Evolutionary conservation across 2,888 invertebrate genomes (phyloP), one percentile per base, ranked within the genome.

Genomic region (Cephus nigrinus): DNA sequence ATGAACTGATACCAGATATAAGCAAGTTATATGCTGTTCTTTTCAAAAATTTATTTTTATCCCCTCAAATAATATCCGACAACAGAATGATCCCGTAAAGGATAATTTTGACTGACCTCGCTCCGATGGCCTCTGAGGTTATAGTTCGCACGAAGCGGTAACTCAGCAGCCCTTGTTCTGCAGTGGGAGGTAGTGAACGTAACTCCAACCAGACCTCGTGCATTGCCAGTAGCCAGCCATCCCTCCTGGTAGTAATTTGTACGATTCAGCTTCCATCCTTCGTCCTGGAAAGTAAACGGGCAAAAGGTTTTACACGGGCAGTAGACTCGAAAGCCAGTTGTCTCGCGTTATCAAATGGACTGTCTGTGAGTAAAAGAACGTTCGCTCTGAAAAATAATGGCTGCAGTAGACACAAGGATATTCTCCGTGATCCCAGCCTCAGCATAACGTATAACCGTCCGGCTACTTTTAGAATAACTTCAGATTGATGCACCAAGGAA

Each of bases 181-280:
- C 97, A 97, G 92, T 98, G 97, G 82, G 98, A 97, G 74, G 98
- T 97, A 78, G 98, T 98, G 92, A 98, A 98, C 79, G 98, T 99
- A 76, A 98, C 98, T 78, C 99, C 98, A 78, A 98, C 98, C 85
- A 98, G 96, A 71, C 98, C 98, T 86, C 97, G 94, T 80, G 97
- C 96, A 92, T 98, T 99, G 85, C 98, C 98, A 73, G 97, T 97
- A 81, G 98, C 98, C 89, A 99, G 93, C 99, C 99, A 99, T 75
- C 98, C 99, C 92, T 99, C 98, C 93, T 98, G 98, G 91, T 98
- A 98, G 92, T 98, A 98, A 93, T 98, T 97, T 89, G 96, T 96
- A 86, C 98, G 95, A 92, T 98, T 98, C 88, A 98, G 92, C 93
- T 98, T 98, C 98, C 98, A 98, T 86, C 97, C 98, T 91, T 97